Evolutionary conservation across 1,140 invertebrate species (phyloP), one percentile per base, ranked within the genome.

Genomic region (Platyura marginata): DNA sequence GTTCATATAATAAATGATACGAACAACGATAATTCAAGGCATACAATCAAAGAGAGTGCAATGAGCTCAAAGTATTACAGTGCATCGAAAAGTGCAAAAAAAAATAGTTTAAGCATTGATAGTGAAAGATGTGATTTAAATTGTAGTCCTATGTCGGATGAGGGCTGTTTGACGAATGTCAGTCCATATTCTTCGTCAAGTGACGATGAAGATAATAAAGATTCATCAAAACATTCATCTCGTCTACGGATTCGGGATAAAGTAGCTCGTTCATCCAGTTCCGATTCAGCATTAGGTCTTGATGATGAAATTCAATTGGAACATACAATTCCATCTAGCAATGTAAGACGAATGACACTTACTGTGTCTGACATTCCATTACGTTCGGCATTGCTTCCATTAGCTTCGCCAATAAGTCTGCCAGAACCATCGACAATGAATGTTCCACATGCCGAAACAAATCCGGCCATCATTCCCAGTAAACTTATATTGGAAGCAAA

Each of bases 401-500:
- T 61, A 29, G 55, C 58, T 5, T 56, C 60, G 35, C 58, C 58
- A n/a, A 60, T 52, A 4, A 49, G 52, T 3, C 39, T 61, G 42
- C 51, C 56, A 9, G 58, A 61, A 23, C 9, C 36, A 13, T 20
- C 21, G 9, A 21, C 35, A 8, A 29, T 6, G 3, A 34, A 2
- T 42, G 22, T 23, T 9, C 19, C 13, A 4, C 6, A 6, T 37
- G 6, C n/a, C 32, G 33, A 19, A 3, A 6, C 10, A 18, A 10
- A 16, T 8, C 47, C 16, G 3, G 40, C 16, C 1, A 41, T 49
- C 15, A 50, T 60, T 40, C 58, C 58, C 11, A 60, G 53, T 18
- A 61, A 60, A 41, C 55, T 59, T 21, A 42, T 61, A 42, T 47
- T 61, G 15, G 58, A 61, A 43, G 58, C 61, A 32, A 52, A 56